phyloP scores from a whole-genome alignment of 2,113 vertebrate species.

The Melanerpes formicivorus region DNA sequence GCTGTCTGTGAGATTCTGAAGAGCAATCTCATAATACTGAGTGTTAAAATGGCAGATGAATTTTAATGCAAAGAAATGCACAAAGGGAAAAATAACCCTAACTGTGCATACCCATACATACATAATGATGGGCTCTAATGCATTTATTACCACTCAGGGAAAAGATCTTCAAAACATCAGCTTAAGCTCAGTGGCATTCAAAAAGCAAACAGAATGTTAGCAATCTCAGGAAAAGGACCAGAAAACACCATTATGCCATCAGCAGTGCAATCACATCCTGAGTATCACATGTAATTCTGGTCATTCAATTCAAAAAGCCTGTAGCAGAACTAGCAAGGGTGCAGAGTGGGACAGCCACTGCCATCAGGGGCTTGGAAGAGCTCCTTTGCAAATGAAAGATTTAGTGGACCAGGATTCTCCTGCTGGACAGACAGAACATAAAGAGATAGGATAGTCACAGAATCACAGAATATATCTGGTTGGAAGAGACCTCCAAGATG shows the following conservation, averaged over 20 bases:
- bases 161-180: neutral
- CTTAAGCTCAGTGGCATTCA: neutral
- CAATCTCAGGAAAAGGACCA: neutral
- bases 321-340: neutral
- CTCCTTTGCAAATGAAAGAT: neutral
- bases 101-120: neutral
- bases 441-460: neutral
- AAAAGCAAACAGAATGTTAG: neutral
- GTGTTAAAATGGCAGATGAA: conserved; percentile 5
- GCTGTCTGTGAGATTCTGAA: conserved; percentile 8
- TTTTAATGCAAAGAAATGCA: conserved; percentile 31
- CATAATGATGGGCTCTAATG: neutral
- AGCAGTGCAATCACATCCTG: neutral
- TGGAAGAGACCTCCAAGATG: too few species aligned
- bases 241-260: neutral
- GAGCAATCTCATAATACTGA: conserved; percentile 22
- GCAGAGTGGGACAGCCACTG: neutral
- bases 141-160: neutral
- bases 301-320: neutral
- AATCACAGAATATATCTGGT: too few species aligned
- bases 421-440: neutral
- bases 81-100: neutral
- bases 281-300: neutral
- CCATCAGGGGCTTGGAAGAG: neutral
- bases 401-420: neutral